Evolutionary conservation across 1,140 invertebrate species (phyloP).

Genomic region (Drosophila novamexicana): DNA sequence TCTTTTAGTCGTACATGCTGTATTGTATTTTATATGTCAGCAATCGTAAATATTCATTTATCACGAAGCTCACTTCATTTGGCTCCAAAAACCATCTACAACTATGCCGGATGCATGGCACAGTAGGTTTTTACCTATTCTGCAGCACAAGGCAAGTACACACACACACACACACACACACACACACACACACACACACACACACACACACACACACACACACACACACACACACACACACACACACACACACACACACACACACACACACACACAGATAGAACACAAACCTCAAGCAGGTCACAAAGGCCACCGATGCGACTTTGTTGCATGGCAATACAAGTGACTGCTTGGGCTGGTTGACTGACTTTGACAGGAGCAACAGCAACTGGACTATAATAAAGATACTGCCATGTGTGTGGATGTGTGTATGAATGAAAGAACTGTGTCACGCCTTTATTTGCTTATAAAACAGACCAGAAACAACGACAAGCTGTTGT

Average conservation of each 20-base stretch:
- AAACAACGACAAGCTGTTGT: conserved; percentile 54
- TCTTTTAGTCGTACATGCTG: background rate
- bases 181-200: conserved; percentile 5
- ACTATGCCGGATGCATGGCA: conserved; percentile 25
- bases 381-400: conserved; percentile 55
- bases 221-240: background rate
- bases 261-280: background rate
- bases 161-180: background rate
- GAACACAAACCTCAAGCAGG: conserved; percentile 46
- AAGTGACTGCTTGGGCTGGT: conserved; percentile 52
- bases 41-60: conserved; percentile 36
- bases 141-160: conserved; percentile 28
- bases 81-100: conserved; percentile 37
- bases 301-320: conserved; percentile 43
- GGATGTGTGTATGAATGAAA: conserved; percentile 56
- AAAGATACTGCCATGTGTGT: conserved; percentile 55
- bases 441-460: conserved; percentile 81
- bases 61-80: conserved; percentile 42
- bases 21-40: conserved; percentile 25
- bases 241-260: background rate
- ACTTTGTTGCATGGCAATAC: conserved; percentile 54
- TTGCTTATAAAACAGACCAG: conserved; percentile 52
- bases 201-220: conserved; percentile 2
- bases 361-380: conserved; percentile 68
- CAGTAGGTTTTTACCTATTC: conserved; percentile 60